Evolutionary conservation across 2,888 invertebrate genomes (phyloP).

Genomic region (Drosophila lacicola): DNA sequence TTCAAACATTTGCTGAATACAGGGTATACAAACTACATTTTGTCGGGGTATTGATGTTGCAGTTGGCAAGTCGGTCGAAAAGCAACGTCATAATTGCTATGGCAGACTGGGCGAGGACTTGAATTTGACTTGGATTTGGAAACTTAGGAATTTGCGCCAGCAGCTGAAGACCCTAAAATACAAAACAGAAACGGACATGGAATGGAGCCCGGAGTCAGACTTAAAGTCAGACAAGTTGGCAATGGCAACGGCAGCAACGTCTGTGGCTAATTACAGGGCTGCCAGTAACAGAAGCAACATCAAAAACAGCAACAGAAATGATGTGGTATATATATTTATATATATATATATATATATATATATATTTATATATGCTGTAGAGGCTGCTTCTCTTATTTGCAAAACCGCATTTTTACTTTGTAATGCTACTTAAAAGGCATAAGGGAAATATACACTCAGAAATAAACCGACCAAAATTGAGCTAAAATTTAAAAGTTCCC

Average conservation of each 20-base stretch:
- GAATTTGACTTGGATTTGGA: slow-evolving; percentile 72
- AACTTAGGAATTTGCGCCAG: slow-evolving; percentile 69
- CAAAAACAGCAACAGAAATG: slow-evolving; percentile 68
- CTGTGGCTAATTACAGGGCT: slow-evolving; percentile 80
- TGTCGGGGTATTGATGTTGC: slow-evolving; percentile 38
- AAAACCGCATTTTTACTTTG: slow-evolving; percentile 39
- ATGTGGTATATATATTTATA: slow-evolving; percentile 57
- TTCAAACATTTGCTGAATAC: neutral
- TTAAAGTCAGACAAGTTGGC: slow-evolving; percentile 57
- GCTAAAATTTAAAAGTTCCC: no score
- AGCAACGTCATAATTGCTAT: slow-evolving; percentile 68
- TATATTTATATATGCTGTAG: slow-evolving; percentile 11
- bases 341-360: neutral
- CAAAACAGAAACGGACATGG: slow-evolving; percentile 24
- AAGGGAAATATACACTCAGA: slow-evolving; percentile 2
- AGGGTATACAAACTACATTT: slow-evolving; percentile 37
- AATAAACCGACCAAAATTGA: no score
- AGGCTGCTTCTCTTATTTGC: slow-evolving; percentile 57
- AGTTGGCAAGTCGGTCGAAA: slow-evolving; percentile 66
- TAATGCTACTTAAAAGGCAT: slow-evolving; percentile 23
- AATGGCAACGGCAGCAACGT: slow-evolving; percentile 65
- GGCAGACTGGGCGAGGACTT: slow-evolving; percentile 66
- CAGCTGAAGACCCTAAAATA: slow-evolving; percentile 60
- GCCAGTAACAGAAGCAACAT: slow-evolving; percentile 59
- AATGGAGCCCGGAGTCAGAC: slow-evolving; percentile 20